phyloP scores from a whole-genome alignment of 2,888 invertebrate species.

The Euzetes globulus region DNA sequence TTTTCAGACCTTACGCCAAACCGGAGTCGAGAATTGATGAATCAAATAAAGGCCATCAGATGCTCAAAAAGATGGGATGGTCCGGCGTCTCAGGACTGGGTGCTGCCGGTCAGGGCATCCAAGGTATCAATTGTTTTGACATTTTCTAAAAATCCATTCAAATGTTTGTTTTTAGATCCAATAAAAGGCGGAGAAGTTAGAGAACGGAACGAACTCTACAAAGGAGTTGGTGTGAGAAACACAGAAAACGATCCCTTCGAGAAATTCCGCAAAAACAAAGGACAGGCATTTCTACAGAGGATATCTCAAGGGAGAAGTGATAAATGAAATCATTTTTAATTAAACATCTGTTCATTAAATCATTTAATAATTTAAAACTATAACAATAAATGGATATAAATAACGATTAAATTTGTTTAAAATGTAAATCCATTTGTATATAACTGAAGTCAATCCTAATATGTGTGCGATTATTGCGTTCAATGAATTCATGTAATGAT shows the following conservation, averaged over 20 bases:
- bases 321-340: conserved; percentile 3
- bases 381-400: neutral
- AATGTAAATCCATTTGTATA: neutral
- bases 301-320: conserved; percentile 58
- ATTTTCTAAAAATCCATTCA: neutral
- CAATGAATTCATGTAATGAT: neutral
- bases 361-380: neutral
- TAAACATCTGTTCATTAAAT: conserved; percentile 2
- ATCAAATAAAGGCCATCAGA: conserved; percentile 91
- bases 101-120: conserved; percentile 88
- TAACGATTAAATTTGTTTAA: neutral
- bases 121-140: conserved; percentile 45
- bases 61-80: conserved; percentile 97
- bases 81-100: conserved; percentile 79
- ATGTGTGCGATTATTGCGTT: neutral
- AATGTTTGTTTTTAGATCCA: conserved; percentile 57
- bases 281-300: conserved; percentile 84
- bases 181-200: conserved; percentile 82
- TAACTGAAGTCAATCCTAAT: neutral
- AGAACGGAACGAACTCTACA: conserved; percentile 85
- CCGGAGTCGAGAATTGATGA: conserved; percentile 54
- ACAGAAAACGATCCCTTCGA: conserved; percentile 80
- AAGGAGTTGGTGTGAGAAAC: conserved; percentile 78
- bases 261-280: conserved; percentile 91
- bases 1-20: neutral